These are phyloP conservation scores for Accipiter virgatus DNA, from an alignment of 2,113 vertebrate genomes.

Conservation along the genomic window DNA sequence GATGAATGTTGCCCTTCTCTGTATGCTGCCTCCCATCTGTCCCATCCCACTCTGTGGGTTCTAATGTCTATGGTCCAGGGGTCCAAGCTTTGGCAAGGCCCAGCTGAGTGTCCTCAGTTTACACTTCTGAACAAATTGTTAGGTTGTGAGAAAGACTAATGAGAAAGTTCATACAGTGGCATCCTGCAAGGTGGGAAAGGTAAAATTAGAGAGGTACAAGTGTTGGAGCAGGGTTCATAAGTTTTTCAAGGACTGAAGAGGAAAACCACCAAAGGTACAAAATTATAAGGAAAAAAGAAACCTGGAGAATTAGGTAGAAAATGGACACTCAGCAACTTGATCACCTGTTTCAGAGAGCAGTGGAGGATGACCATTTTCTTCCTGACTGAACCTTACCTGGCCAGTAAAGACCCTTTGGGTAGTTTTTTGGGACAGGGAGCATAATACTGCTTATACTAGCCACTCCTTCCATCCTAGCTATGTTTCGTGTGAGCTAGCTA, in stretches of 20 bases:
- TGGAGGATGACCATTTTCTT: neutral
- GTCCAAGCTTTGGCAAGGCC: neutral
- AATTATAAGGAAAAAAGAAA: neutral
- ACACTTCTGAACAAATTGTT: neutral
- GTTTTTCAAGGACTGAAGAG: neutral
- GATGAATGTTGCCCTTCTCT: neutral
- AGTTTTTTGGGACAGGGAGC: neutral
- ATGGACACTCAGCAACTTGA: neutral
- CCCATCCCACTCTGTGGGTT: neutral
- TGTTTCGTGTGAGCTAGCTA: neutral
- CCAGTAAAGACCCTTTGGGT: neutral
- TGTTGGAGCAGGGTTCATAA: neutral
- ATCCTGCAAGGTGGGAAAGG: neutral
- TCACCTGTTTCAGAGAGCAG: neutral
- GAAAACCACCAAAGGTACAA: neutral
- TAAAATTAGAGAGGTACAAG: neutral
- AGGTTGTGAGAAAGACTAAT: neutral
- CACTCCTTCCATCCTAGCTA: neutral
- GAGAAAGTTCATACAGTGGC: neutral
- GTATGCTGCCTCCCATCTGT: accelerated
- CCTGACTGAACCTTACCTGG: neutral
- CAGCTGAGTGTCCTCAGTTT: neutral
- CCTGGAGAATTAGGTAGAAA: neutral
- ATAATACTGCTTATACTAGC: neutral
- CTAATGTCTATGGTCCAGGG: neutral